Conservation (phyloP, 2,113 vertebrate species). For the Uria lomvia region DNA sequence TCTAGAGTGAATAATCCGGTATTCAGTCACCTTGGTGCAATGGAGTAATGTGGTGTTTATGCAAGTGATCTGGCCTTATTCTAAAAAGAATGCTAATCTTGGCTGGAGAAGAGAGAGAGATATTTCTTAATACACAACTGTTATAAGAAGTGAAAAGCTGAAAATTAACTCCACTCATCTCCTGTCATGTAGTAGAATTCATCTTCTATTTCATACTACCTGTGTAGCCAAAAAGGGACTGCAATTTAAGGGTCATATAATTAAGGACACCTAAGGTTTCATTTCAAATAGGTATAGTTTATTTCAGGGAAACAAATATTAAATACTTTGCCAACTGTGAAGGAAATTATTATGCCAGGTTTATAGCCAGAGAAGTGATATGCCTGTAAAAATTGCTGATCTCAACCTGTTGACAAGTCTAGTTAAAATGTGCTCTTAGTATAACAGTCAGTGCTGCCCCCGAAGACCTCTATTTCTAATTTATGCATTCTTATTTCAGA, state of each 20-base stretch:
- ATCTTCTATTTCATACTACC: neutral
- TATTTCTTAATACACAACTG: neutral
- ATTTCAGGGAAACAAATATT: slow-evolving; percentile 45
- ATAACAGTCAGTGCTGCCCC: neutral
- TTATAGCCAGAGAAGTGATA: neutral
- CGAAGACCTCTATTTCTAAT: slow-evolving; percentile 7
- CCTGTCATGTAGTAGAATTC: neutral
- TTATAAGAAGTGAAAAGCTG: neutral
- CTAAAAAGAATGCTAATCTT: neutral
- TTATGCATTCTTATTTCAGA: slow-evolving; percentile 7
- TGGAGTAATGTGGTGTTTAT: neutral
- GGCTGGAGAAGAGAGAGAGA: neutral
- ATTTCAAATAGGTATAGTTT: neutral
- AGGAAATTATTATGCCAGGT: slow-evolving; percentile 38
- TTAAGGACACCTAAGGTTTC: slow-evolving; percentile 2
- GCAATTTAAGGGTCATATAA: neutral
- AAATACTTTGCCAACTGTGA: slow-evolving; percentile 45
- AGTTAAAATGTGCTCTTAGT: slow-evolving; percentile 23
- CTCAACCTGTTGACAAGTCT: slow-evolving; percentile 48
- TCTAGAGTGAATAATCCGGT: neutral
- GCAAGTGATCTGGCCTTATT: neutral
- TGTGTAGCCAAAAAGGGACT: neutral
- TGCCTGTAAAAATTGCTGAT: slow-evolving; percentile 29
- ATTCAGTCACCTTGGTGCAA: neutral
- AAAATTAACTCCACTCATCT: neutral